A percentile compares a stretch with the other conserved stretches of the same genome.
Evolutionary conservation across 2,797 vertebrate genomes (phyloP).

Genomic region (Otolemur crassicaudatus): DNA sequence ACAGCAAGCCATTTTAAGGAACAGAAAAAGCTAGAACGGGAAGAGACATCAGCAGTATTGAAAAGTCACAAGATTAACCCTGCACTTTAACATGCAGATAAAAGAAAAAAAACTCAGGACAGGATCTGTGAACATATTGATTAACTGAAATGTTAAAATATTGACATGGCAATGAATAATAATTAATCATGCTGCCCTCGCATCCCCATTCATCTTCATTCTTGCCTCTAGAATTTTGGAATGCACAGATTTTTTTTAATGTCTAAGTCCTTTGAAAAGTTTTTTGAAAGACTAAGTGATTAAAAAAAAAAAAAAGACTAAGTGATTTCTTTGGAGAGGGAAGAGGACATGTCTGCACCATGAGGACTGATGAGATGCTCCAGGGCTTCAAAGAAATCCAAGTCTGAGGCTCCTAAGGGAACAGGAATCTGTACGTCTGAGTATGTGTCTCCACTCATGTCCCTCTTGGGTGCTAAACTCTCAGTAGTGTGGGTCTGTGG

Average conservation of each 20-base stretch:
- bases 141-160: conserved; percentile 19
- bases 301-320: background rate
- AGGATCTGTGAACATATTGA: background rate
- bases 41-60: background rate
- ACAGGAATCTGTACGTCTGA: fast-evolving
- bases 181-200: background rate
- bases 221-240: background rate
- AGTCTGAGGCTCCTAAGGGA: background rate
- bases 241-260: background rate
- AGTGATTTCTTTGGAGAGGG: background rate
- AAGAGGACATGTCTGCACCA: fast-evolving
- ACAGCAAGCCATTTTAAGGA: background rate
- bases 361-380: background rate
- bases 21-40: background rate
- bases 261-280: background rate
- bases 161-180: background rate
- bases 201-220: background rate
- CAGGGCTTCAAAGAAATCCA: background rate
- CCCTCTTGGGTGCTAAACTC: too few relatives aligned
- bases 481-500: background rate
- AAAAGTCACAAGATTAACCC: background rate
- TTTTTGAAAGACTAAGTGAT: background rate
- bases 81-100: background rate
- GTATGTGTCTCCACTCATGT: too few relatives aligned
- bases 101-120: background rate